Base-by-base conservation (phyloP, 2,888 invertebrate genomes). In the Ferrisia virgata region DNA sequence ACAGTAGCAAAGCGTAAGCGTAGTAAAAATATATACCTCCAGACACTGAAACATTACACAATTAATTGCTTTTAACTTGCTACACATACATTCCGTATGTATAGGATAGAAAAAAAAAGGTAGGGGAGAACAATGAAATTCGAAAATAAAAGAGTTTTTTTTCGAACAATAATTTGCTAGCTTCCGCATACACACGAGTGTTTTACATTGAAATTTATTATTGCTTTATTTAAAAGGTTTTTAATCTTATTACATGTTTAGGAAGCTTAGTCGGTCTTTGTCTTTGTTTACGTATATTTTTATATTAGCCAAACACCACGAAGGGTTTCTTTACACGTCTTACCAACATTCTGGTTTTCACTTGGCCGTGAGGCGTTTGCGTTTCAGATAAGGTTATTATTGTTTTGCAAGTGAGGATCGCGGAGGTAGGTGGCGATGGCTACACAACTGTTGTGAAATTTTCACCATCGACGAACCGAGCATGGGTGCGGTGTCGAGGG, bases 181-280 rank as follows among this genome's bases (percentile, higher is more conserved):
- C n/a, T 47, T 47, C 47, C 47, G 53, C 53, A 53, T 53, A 22
- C 22, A 22, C 53, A 9, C 8, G 15, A 64, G 11, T 64, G 31
- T 64, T 28, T 28, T 64, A 64, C 28, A 13, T 13, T 28, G 31
- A 64, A 76, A 36, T 76, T 76, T 36, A 76, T 76, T 76, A 76
- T 36, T 36, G 18, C 11, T 36, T 76, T 76, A 76, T 76, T 76
- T 76, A 36, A 76, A 36, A 76, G 36, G 33, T 76, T 76, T 76
- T 76, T 76, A 76, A 76, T 76, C 72, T 22, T 76, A 76, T 76
- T 76, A 76, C 36, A 33, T 18, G 36, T 76, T 76, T 76, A 36
- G 72, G 18, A 18, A 64, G 28, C 72, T 36, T 8, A 76, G 18
- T 36, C 36, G 72, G 36, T 31, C 25, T 58, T 58, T 58, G 9